Conservation (phyloP, 2,888 invertebrate genomes). For the Morpho helenor region DNA sequence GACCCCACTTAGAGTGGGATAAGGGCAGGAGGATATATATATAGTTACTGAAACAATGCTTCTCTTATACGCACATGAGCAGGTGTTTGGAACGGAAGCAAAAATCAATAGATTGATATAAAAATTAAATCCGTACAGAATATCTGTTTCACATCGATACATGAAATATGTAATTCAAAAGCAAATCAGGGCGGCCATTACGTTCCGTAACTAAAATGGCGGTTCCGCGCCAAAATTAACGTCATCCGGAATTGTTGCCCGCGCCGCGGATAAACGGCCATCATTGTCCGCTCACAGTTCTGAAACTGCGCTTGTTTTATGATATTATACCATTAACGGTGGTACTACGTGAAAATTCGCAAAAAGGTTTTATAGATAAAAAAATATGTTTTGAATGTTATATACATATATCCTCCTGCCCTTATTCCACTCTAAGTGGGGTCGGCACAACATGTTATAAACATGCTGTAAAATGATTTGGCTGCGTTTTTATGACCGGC, state of each 20-base stretch:
- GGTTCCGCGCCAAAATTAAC: conserved; percentile 58
- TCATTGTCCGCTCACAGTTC: conserved; percentile 39
- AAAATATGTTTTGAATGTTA: too few species aligned
- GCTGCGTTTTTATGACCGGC: too few species aligned
- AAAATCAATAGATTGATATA: too few species aligned
- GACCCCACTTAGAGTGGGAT: too few species aligned
- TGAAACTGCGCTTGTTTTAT: conserved; percentile 51
- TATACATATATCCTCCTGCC: too few species aligned
- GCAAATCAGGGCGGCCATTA: conserved; percentile 41
- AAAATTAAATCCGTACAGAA: not conserved
- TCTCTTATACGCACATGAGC: too few species aligned
- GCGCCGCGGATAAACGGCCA: conserved; percentile 59
- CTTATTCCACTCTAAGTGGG: too few species aligned
- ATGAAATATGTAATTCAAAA: conserved; percentile 10
- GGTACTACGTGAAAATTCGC: conserved; percentile 27
- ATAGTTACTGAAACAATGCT: too few species aligned
- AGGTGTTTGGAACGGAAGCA: too few species aligned
- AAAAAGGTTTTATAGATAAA: conserved; percentile 8
- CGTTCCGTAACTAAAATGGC: conserved; percentile 30
- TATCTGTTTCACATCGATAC: not conserved
- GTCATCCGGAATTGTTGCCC: conserved; percentile 47
- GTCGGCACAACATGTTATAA: too few species aligned
- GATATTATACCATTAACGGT: conserved; percentile 49
- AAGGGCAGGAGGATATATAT: too few species aligned
- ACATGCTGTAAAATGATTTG: too few species aligned